Evolutionary conservation across 2,113 vertebrate genomes (phyloP).

Genomic region (Butorides virescens): DNA sequence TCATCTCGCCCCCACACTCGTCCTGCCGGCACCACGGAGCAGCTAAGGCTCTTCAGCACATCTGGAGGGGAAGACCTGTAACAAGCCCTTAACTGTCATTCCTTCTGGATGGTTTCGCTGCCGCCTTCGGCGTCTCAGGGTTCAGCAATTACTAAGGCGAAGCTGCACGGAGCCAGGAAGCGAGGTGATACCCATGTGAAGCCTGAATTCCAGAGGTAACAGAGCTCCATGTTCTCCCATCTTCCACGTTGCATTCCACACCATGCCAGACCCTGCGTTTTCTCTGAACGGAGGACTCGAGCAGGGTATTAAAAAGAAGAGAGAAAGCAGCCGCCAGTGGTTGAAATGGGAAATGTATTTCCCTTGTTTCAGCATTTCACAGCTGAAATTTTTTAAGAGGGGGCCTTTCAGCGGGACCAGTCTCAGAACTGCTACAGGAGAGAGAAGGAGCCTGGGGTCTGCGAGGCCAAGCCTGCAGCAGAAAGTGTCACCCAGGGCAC

Average conservation of each 20-base stretch:
- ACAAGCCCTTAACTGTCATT: neutral
- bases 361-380: neutral
- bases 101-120: neutral
- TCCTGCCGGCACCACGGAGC: neutral
- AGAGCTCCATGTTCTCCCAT: neutral
- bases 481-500: neutral
- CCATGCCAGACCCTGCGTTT: neutral
- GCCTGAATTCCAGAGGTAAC: neutral
- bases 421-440: neutral
- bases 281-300: neutral
- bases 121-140: neutral
- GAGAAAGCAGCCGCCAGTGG: neutral
- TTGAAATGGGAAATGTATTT: accelerated
- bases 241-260: neutral
- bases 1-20: neutral
- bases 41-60: neutral
- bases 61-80: neutral
- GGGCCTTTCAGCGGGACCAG: neutral
- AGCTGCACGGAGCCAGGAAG: neutral
- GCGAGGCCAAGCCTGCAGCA: neutral
- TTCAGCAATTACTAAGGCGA: neutral
- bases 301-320: neutral
- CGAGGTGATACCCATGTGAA: neutral
- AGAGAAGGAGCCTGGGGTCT: neutral
- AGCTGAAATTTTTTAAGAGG: neutral